Evolutionary conservation across 2,113 vertebrate genomes (phyloP).

Genomic region (Poeciliopsis retropinna): DNA sequence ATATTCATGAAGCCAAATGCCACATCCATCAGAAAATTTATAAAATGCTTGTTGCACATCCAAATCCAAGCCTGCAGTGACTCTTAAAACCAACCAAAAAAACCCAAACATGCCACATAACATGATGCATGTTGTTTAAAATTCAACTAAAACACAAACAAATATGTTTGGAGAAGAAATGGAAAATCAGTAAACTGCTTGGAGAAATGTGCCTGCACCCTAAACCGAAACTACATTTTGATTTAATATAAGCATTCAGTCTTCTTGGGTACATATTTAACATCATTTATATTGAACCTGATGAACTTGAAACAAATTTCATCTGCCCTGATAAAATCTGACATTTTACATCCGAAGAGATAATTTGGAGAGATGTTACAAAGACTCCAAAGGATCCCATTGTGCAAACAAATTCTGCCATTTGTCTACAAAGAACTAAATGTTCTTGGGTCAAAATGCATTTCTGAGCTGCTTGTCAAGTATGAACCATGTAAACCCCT

Average conservation of each 20-base stretch:
- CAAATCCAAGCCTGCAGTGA: not conserved
- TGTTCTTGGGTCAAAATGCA: not conserved
- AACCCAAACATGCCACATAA: no score
- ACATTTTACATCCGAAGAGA: not conserved
- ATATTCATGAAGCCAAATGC: constrained; percentile 48
- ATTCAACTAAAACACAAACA: no score
- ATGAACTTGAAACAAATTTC: not conserved
- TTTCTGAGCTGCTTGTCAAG: not conserved
- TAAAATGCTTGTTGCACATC: constrained; percentile 7
- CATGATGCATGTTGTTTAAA: no score
- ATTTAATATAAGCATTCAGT: not conserved
- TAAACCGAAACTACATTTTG: not conserved
- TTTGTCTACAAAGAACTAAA: not conserved
- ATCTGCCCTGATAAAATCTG: not conserved
- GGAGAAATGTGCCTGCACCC: no score
- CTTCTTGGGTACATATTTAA: not conserved
- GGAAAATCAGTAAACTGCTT: no score
- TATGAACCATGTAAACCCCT: not conserved
- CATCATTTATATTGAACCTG: not conserved
- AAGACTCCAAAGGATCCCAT: not conserved
- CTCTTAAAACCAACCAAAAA: no score
- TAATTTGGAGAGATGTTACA: not conserved
- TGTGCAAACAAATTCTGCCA: not conserved
- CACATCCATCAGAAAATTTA: constrained; percentile 47
- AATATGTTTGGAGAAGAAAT: no score